A percentile compares a stretch with the other conserved stretches of the same genome.
Evolutionary conservation across 1,140 invertebrate genomes (phyloP).

Genomic region (Drosophila carrolli): DNA sequence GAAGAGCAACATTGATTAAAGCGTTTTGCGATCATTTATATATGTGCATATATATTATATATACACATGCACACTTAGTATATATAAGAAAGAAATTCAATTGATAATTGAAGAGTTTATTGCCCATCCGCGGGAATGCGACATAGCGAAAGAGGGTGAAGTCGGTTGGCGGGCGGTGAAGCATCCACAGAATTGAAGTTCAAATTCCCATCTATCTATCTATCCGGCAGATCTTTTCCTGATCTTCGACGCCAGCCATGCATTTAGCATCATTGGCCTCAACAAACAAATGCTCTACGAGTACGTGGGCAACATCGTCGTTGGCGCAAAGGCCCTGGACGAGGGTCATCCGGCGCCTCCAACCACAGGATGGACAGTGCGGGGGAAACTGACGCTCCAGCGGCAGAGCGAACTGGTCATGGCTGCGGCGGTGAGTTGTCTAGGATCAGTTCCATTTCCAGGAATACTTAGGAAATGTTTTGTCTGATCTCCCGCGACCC

Average conservation of each 20-base stretch:
- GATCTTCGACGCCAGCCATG: conserved; percentile 67
- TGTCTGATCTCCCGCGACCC: conserved; percentile 20
- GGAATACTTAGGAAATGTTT: conserved; percentile 24
- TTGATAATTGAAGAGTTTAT: conserved; percentile 77
- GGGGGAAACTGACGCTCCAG: conserved; percentile 80
- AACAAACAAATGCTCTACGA: conserved; percentile 84
- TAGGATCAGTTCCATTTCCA: background rate
- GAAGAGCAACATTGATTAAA: conserved; percentile 62
- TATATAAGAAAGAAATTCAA: conserved; percentile 65
- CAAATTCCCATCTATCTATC: conserved; percentile 31
- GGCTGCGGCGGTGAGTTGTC: conserved; percentile 78
- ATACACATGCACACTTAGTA: conserved; percentile 24
- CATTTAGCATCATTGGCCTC: conserved; percentile 79
- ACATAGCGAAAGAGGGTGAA: conserved; percentile 8
- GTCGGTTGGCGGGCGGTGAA: background rate
- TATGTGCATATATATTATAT: conserved; percentile 21
- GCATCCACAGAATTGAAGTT: conserved; percentile 45
- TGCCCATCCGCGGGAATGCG: conserved; percentile 53
- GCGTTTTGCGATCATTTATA: conserved; percentile 45
- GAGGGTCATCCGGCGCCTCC: conserved; percentile 70
- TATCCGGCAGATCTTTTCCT: conserved; percentile 71
- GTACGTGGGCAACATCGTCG: conserved; percentile 79
- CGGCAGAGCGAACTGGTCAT: conserved; percentile 66
- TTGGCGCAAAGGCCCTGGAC: conserved; percentile 81
- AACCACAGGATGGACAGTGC: conserved; percentile 81